These are phyloP conservation scores for Ladona fulva DNA, from an alignment of 1,140 invertebrate genomes.

Conservation along the genomic window DNA sequence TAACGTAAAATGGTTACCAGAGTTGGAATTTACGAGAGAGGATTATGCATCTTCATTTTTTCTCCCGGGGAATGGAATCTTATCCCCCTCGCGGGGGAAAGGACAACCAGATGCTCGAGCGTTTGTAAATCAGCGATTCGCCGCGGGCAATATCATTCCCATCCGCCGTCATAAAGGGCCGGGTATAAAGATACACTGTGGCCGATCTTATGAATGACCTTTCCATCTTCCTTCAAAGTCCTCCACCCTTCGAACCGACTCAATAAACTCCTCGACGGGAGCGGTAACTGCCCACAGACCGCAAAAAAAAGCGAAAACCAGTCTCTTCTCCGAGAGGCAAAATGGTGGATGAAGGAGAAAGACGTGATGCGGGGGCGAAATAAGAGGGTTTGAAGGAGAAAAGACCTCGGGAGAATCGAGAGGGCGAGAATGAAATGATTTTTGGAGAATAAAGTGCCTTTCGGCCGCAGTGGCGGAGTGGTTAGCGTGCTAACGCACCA, in stretches of 20 bases:
- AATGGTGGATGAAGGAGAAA: neutral
- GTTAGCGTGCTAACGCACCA: no score
- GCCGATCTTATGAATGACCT: neutral
- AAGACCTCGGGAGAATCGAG: no score
- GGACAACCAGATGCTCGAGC: neutral
- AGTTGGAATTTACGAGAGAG: neutral
- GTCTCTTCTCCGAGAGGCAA: neutral
- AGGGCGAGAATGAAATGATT: no score
- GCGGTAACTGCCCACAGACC: neutral
- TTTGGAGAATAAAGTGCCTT: no score
- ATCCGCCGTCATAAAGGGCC: neutral
- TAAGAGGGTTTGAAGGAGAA: neutral
- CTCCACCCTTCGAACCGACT: neutral
- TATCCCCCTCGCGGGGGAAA: neutral
- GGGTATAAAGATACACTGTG: neutral
- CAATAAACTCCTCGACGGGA: neutral
- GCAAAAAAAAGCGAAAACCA: neutral
- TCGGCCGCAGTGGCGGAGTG: no score
- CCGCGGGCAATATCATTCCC: neutral
- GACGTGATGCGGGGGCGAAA: neutral
- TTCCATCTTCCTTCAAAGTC: neutral
- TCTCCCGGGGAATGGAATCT: neutral
- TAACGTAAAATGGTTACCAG: neutral
- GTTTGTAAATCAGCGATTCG: constrained; percentile 9
- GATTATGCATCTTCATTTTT: neutral